A percentile compares a stretch with the other conserved stretches of the same genome.
phyloP scores from a whole-genome alignment of 2,888 invertebrate species.

The Pachydiplax longipennis region DNA sequence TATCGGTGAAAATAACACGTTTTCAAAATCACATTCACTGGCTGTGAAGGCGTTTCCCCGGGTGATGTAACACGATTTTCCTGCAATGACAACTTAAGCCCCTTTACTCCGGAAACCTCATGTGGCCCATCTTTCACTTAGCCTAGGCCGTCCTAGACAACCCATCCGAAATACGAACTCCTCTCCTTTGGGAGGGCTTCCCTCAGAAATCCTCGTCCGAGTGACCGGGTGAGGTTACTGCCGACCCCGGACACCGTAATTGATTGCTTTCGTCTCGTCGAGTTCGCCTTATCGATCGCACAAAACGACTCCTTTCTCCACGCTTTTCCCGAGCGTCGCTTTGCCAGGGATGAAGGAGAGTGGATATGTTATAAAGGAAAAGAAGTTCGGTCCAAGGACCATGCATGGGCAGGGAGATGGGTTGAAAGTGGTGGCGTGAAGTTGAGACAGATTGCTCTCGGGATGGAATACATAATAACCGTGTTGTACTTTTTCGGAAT shows the following conservation, averaged over 20 bases:
- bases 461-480: background rate
- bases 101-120: background rate
- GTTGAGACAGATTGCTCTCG: background rate
- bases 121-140: background rate
- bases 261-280: slow-evolving; percentile 28
- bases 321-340: background rate
- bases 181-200: background rate
- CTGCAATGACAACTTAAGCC: background rate
- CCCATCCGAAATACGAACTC: background rate
- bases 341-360: background rate
- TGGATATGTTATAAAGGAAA: background rate
- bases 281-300: slow-evolving; percentile 30
- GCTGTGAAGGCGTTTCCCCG: no score
- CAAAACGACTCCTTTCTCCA: background rate
- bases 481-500: no score
- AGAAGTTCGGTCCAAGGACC: background rate
- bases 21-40: no score
- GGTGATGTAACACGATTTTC: background rate
- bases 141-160: background rate
- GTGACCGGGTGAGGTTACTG: background rate
- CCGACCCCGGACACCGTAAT: background rate
- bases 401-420: background rate
- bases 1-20: no score
- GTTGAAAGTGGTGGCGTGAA: background rate
- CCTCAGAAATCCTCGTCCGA: background rate